Percentiles rank a stretch among this genome's conserved stretches.
phyloP scores from a whole-genome alignment of 2,888 invertebrate genomes.

The Drosophila maculinotata region DNA sequence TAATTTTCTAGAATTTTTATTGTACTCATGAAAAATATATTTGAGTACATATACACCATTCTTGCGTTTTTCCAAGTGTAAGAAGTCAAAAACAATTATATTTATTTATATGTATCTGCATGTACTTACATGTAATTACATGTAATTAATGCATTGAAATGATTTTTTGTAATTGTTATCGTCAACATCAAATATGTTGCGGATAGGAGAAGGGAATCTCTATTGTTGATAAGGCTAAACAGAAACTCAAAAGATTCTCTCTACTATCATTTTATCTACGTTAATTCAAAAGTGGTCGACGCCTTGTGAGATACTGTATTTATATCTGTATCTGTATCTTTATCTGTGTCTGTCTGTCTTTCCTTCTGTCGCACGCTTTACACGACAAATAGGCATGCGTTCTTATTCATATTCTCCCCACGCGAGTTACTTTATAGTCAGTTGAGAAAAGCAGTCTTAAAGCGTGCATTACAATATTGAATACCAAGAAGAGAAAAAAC shows the following conservation, averaged over 20 bases:
- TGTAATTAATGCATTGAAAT: too few relatives aligned
- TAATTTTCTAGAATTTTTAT: too few relatives aligned
- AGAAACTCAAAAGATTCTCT: constrained; percentile 23
- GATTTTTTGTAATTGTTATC: too few relatives aligned
- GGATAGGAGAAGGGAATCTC: not conserved
- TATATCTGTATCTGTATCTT: constrained; percentile 15
- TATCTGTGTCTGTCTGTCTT: constrained; percentile 12
- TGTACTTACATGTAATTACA: too few relatives aligned
- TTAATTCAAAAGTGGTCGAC: constrained; percentile 24
- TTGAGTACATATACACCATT: too few relatives aligned
- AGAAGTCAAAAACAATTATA: too few relatives aligned
- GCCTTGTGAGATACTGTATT: constrained; percentile 21
- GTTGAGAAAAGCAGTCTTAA: constrained; percentile 27
- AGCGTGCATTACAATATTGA: constrained; percentile 28
- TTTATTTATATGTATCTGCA: too few relatives aligned
- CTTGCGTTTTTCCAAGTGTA: too few relatives aligned
- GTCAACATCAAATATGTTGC: too few relatives aligned
- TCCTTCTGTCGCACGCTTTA: constrained; percentile 3
- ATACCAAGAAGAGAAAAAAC: not conserved
- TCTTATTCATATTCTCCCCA: constrained; percentile 17
- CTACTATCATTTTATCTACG: constrained; percentile 41
- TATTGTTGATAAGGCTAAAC: constrained; percentile 16
- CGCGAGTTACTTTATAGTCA: constrained; percentile 16
- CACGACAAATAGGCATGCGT: constrained; percentile 10
- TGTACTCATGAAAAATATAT: too few relatives aligned